phyloP scores from a whole-genome alignment of 1,140 invertebrate genomes.

The Scaptomyza montana region DNA sequence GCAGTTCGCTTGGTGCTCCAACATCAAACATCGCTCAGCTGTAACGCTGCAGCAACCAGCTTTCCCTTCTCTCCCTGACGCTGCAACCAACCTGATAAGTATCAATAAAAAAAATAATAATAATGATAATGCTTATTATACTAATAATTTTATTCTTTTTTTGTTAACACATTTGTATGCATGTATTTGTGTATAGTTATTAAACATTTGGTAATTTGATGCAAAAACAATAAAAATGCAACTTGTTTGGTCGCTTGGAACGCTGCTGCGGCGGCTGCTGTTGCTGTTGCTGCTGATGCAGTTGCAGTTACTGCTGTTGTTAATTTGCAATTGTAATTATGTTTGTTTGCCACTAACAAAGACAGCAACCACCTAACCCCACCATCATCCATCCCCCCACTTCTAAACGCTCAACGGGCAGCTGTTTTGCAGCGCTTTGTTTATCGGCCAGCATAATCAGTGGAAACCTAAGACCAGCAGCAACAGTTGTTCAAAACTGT shows the following conservation, averaged over 20 bases:
- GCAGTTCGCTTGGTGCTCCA: slow-evolving; percentile 12
- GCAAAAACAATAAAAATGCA: slow-evolving; percentile 17
- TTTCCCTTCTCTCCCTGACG: background rate
- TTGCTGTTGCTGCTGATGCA: background rate
- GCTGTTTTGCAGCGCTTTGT: slow-evolving; percentile 37
- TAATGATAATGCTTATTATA: slow-evolving; percentile 28
- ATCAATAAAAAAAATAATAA: slow-evolving; percentile 34
- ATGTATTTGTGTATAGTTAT: slow-evolving; percentile 3
- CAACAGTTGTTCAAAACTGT: slow-evolving; percentile 10
- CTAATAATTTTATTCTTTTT: background rate
- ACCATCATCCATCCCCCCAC: background rate
- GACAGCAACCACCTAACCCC: slow-evolving; percentile 2
- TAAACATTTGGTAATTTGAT: slow-evolving; percentile 43
- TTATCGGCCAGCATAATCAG: slow-evolving; percentile 31
- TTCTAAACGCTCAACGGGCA: background rate
- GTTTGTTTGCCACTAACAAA: slow-evolving; percentile 30
- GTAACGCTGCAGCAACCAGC: slow-evolving; percentile 25
- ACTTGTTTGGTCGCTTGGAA: slow-evolving; percentile 22
- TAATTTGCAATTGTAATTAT: slow-evolving; percentile 51
- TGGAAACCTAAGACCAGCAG: slow-evolving; percentile 26
- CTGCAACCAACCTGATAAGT: slow-evolving; percentile 5
- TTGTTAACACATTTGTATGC: background rate
- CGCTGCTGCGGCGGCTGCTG: background rate
- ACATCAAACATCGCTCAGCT: slow-evolving; percentile 32
- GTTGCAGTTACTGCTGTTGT: slow-evolving; percentile 20